Conservation (phyloP, 1,140 invertebrate genomes). For the Drosophila littoralis region DNA sequence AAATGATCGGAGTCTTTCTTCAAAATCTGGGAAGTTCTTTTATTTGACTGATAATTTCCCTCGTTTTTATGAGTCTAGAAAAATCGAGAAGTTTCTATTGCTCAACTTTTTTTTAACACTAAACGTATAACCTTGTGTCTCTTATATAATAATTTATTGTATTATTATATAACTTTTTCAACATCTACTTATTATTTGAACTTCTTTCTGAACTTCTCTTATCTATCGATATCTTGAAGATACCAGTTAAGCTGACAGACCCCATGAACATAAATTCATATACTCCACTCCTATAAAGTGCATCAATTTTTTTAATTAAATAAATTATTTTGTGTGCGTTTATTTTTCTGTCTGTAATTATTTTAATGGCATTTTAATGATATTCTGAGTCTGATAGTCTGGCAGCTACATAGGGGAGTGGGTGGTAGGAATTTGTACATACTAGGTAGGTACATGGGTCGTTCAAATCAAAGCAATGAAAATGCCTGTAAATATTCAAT, state of each 20-base stretch:
- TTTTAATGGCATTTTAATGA: conserved; percentile 17
- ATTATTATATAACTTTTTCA: neutral
- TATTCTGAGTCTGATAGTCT: too few species aligned
- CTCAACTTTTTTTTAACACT: too few species aligned
- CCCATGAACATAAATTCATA: neutral
- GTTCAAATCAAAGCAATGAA: conserved; percentile 80
- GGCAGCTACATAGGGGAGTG: conserved; percentile 29
- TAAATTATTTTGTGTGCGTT: conserved; percentile 6
- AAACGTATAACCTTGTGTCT: too few species aligned
- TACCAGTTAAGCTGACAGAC: too few species aligned
- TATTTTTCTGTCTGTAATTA: neutral
- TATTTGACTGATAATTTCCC: too few species aligned
- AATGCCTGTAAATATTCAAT: conserved; percentile 83
- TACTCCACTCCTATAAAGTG: neutral
- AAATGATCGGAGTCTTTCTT: too few species aligned
- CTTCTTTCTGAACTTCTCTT: too few species aligned
- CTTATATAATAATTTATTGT: too few species aligned
- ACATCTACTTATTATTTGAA: neutral
- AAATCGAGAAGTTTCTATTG: too few species aligned
- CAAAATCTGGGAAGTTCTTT: too few species aligned
- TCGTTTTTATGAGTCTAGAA: too few species aligned
- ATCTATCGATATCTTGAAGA: too few species aligned
- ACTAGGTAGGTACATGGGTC: conserved; percentile 34
- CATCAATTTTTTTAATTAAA: neutral
- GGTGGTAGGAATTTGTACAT: neutral